phyloP scores from a whole-genome alignment of 1,140 invertebrate genomes.

The Ylistrum balloti region DNA sequence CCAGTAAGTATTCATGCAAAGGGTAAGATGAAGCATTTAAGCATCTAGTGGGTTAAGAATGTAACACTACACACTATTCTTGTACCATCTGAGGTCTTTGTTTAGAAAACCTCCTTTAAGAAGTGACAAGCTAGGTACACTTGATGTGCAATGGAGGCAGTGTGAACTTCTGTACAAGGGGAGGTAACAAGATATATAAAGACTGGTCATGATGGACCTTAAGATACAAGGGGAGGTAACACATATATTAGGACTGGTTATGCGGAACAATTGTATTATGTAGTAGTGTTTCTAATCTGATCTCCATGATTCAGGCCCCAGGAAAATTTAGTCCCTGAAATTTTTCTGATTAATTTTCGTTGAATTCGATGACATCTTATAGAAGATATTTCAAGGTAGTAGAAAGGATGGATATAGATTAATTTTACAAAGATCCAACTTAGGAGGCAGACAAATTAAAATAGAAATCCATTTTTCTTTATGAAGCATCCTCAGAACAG shows the following conservation, averaged over 20 bases:
- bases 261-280: not conserved
- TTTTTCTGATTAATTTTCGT: not conserved
- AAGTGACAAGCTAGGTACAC: not conserved
- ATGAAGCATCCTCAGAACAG: not conserved
- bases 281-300: slow-evolving; percentile 22
- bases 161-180: not conserved
- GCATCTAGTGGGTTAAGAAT: not conserved
- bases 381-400: not conserved
- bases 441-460: not conserved
- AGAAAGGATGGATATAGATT: not conserved
- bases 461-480: not conserved
- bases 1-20: not conserved
- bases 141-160: not conserved
- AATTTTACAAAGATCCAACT: not conserved
- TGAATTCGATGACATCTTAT: not conserved
- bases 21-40: not conserved
- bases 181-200: too few species aligned
- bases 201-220: too few species aligned
- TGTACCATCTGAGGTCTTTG: not conserved
- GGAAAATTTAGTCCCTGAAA: slow-evolving; percentile 39
- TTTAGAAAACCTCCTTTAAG: not conserved
- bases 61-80: not conserved
- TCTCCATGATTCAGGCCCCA: slow-evolving; percentile 13
- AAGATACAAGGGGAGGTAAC: not conserved
- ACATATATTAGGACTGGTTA: slow-evolving; percentile 3